phyloP scores from a whole-genome alignment of 2,888 invertebrate genomes.

The Myopa tessellatipennis region DNA sequence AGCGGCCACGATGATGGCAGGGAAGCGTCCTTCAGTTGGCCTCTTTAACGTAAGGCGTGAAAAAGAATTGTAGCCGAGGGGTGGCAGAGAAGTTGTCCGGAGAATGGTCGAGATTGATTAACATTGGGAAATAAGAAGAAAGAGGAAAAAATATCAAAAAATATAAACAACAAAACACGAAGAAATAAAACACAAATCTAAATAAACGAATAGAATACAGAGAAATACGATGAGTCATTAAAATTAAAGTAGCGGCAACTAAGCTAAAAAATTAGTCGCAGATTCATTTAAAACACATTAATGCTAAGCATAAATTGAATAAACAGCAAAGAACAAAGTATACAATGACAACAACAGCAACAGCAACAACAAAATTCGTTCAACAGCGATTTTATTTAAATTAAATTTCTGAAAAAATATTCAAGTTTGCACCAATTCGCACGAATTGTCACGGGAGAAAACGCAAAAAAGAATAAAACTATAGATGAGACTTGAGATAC shows the following conservation, averaged over 20 bases:
- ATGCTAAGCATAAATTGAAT: neutral
- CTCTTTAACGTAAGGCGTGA: conserved; percentile 50
- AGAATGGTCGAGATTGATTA: neutral
- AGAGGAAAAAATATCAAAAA: neutral
- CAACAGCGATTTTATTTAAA: neutral
- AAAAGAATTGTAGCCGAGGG: conserved; percentile 39
- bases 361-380: too few species aligned
- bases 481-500: neutral
- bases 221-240: too few species aligned
- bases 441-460: neutral
- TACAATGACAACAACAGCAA: neutral
- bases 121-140: neutral
- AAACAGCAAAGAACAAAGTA: neutral
- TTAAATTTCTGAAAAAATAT: too few species aligned
- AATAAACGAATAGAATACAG: too few species aligned
- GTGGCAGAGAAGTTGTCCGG: neutral
- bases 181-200: too few species aligned
- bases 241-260: conserved; percentile 11
- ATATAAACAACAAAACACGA: too few species aligned
- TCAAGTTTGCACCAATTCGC: conserved; percentile 14
- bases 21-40: conserved; percentile 42
- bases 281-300: neutral
- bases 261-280: neutral
- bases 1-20: neutral
- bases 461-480: neutral